These are phyloP conservation scores for Conistra vaccinii DNA, from an alignment of 2,888 invertebrate species.

Conservation along the genomic window DNA sequence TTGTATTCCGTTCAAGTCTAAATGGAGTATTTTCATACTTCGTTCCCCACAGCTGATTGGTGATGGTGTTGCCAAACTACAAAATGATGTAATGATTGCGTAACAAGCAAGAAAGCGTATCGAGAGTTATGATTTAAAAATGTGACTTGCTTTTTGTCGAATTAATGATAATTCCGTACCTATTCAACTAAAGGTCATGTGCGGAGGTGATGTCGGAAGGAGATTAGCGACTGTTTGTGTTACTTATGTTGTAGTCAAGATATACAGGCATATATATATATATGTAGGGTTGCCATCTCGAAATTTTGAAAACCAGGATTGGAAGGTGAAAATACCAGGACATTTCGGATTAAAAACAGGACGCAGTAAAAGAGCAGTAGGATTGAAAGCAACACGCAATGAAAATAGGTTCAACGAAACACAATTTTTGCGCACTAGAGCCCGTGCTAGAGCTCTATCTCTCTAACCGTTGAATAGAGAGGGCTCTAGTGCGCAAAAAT, in stretches of 20 bases:
- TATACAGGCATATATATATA: too few species aligned
- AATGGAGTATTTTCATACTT: conserved; percentile 39
- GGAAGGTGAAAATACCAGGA: too few species aligned
- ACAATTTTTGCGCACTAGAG: too few species aligned
- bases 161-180: conserved; percentile 27
- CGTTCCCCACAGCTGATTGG: conserved; percentile 22
- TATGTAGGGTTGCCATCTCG: too few species aligned
- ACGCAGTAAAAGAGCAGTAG: too few species aligned
- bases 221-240: conserved; percentile 22
- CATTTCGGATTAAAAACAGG: too few species aligned
- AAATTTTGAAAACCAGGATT: too few species aligned
- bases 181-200: conserved; percentile 35
- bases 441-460: too few species aligned
- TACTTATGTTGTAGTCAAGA: background rate
- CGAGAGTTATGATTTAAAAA: conserved; percentile 40
- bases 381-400: too few species aligned
- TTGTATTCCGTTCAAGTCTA: conserved; percentile 29
- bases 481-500: too few species aligned
- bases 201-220: conserved; percentile 15
- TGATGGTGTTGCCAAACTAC: conserved; percentile 35
- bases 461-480: too few species aligned
- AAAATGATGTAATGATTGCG: conserved; percentile 47
- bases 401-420: too few species aligned
- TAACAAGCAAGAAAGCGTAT: conserved; percentile 45
- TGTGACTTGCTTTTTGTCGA: conserved; percentile 37